phyloP scores from a whole-genome alignment of 1,140 invertebrate genomes.

The Anastrepha ludens region DNA sequence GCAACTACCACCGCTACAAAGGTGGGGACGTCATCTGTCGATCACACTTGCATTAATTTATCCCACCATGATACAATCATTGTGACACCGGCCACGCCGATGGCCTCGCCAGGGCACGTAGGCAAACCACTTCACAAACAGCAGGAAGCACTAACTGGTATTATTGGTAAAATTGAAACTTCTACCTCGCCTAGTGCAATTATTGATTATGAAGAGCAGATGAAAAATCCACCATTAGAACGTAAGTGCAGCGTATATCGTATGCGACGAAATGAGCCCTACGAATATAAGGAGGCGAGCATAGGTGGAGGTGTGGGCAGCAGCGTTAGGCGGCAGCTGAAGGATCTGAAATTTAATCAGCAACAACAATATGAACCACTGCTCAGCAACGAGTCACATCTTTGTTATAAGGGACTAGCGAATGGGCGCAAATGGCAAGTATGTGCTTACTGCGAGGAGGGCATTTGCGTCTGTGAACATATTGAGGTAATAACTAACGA shows the following conservation, averaged over 20 bases:
- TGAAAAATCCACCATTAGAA: slow-evolving; percentile 67
- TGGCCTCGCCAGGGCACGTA: slow-evolving; percentile 71
- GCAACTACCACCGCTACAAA: slow-evolving; percentile 64
- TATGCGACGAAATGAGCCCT: slow-evolving; percentile 69
- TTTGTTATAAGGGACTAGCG: slow-evolving; percentile 69
- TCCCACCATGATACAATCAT: slow-evolving; percentile 72
- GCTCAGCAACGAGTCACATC: slow-evolving; percentile 68
- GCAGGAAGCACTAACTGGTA: slow-evolving; percentile 63
- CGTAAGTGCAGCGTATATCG: slow-evolving; percentile 74
- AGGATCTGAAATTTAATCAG: slow-evolving; percentile 67
- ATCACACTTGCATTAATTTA: slow-evolving; percentile 55
- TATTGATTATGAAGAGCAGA: slow-evolving; percentile 60
- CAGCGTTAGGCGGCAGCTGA: slow-evolving; percentile 64
- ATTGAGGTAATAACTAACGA: slow-evolving; percentile 69
- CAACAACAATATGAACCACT: slow-evolving; percentile 71
- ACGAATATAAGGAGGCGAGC: slow-evolving; percentile 61
- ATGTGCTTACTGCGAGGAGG: slow-evolving; percentile 73
- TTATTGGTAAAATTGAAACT: neutral
- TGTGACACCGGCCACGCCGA: slow-evolving; percentile 73
- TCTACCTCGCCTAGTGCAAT: neutral
- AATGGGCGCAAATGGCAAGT: slow-evolving; percentile 68
- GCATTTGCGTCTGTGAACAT: slow-evolving; percentile 73
- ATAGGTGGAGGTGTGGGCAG: neutral
- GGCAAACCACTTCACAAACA: slow-evolving; percentile 63
- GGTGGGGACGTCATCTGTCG: neutral